Percentiles rank a stretch among this genome's conserved stretches.
These are phyloP conservation scores for Halcyon chelicuti DNA, from an alignment of 2,797 vertebrate species.

Conservation along the genomic window DNA sequence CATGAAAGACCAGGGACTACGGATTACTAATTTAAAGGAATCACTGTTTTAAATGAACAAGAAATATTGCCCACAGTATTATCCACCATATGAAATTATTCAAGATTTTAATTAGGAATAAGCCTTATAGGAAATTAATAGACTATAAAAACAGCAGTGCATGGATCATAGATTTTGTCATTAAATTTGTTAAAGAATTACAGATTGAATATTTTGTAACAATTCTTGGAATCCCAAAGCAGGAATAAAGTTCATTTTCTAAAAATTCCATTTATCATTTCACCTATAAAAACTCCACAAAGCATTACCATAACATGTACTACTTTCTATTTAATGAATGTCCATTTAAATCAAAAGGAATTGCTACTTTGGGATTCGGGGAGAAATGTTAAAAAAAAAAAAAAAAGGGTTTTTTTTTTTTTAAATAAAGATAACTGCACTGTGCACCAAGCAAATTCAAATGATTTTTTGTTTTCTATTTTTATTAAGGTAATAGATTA, in stretches of 20 bases:
- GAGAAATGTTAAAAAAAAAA: background rate
- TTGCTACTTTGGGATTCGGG: background rate
- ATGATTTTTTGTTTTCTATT: background rate
- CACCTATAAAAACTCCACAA: background rate
- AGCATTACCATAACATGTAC: background rate
- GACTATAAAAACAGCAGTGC: background rate
- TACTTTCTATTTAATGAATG: background rate
- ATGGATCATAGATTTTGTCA: background rate
- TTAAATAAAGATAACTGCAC: background rate
- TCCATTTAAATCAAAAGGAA: background rate
- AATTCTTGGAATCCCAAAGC: background rate
- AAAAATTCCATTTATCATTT: background rate
- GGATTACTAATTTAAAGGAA: background rate
- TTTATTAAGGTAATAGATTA: background rate
- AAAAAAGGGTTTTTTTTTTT: background rate
- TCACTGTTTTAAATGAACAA: background rate
- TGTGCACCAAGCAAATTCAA: background rate
- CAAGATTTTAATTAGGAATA: background rate
- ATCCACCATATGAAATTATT: background rate
- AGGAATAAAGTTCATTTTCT: background rate
- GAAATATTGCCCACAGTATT: background rate
- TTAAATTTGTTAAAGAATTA: background rate
- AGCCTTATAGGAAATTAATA: background rate
- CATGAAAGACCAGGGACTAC: background rate
- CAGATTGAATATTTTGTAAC: background rate